A percentile compares a stretch with the other conserved stretches of the same genome.
Evolutionary conservation across 2,888 invertebrate genomes (phyloP).

Genomic region (Horisme vitalbata): DNA sequence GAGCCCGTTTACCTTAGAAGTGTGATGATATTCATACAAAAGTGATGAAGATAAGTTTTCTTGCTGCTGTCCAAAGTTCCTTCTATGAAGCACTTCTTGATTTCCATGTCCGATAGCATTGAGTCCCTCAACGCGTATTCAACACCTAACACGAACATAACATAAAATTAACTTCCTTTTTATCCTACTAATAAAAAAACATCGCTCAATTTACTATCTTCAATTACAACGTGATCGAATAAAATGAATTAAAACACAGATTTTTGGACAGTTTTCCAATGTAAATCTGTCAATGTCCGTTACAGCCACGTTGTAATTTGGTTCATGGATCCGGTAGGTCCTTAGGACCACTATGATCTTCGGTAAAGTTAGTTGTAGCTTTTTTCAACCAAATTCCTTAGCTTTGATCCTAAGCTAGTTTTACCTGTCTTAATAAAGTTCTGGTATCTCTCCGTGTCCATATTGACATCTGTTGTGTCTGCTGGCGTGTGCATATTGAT

Average conservation of each 20-base stretch:
- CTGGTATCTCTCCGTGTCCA: constrained; percentile 68
- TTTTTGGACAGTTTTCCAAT: too few relatives aligned
- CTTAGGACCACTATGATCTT: too few relatives aligned
- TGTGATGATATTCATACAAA: constrained; percentile 69
- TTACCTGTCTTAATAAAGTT: constrained; percentile 56
- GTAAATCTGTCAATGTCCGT: too few relatives aligned
- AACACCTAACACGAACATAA: constrained; percentile 42
- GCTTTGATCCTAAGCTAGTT: too few relatives aligned
- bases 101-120: constrained; percentile 61
- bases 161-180: not conserved
- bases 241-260: too few relatives aligned
- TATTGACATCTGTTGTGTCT: constrained; percentile 58
- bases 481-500: constrained; percentile 69
- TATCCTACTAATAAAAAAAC: too few relatives aligned
- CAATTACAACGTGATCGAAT: too few relatives aligned
- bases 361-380: too few relatives aligned
- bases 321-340: too few relatives aligned
- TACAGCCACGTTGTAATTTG: too few relatives aligned
- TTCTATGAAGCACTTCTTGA: constrained; percentile 63
- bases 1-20: constrained; percentile 58
- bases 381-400: too few relatives aligned
- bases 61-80: constrained; percentile 50
- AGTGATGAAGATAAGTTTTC: constrained; percentile 73
- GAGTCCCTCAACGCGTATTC: constrained; percentile 70
- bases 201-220: too few relatives aligned